Evolutionary conservation across 64 coral and sea anemone genomes (phyloP).

Genomic region (Dendronephthya gigantea): DNA sequence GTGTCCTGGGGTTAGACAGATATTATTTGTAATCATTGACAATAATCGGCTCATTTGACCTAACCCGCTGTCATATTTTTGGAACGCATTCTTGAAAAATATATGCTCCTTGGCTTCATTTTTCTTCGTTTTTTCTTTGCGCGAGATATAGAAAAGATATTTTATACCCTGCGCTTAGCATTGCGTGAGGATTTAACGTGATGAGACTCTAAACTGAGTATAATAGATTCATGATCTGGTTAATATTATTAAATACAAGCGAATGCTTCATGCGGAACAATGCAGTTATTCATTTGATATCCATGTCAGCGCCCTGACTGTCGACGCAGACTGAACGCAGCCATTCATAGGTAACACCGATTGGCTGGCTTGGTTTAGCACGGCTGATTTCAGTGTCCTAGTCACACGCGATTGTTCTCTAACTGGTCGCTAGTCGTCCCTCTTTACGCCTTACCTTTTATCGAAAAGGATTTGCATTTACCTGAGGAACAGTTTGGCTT

Average conservation of each 20-base stretch:
- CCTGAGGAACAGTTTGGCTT: background rate
- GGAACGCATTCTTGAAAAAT: background rate
- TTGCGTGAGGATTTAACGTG: background rate
- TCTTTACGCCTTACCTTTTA: conserved; percentile 7
- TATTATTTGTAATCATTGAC: conserved; percentile 3
- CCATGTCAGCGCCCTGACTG: conserved; percentile 3
- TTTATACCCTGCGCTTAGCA: background rate
- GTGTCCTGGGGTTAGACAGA: background rate
- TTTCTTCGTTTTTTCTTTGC: background rate
- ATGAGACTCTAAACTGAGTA: background rate
- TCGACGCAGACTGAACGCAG: background rate
- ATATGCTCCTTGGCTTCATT: background rate
- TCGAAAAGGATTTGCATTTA: background rate
- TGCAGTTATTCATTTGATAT: conserved; percentile 3
- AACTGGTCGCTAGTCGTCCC: conserved; percentile 4
- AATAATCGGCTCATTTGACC: conserved; percentile 2
- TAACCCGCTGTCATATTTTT: background rate
- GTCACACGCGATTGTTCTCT: conserved; percentile 3
- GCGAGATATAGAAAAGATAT: background rate
- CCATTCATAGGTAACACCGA: background rate
- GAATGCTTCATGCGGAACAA: background rate
- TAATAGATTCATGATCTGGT: background rate
- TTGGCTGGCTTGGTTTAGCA: background rate
- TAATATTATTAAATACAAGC: conserved; percentile 1
- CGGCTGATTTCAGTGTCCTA: background rate